Percentiles rank a stretch among this genome's conserved stretches.
Conservation (phyloP, 2,113 vertebrate genomes). For the Ictalurus punctatus region DNA sequence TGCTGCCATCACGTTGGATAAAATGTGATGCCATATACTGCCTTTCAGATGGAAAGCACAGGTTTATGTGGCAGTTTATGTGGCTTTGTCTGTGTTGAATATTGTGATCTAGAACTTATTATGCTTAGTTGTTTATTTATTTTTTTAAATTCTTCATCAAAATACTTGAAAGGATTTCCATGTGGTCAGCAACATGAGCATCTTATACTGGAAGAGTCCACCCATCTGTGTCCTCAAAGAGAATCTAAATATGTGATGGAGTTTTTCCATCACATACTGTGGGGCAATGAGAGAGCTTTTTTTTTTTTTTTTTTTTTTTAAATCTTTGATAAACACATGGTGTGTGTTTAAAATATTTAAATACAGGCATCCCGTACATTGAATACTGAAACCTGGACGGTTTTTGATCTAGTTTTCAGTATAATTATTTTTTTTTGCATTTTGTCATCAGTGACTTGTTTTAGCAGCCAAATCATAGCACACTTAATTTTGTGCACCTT, state of each 20-base stretch:
- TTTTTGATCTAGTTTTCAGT: neutral
- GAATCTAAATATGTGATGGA: neutral
- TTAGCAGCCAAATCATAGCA: neutral
- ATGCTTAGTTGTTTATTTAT: neutral
- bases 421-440: neutral
- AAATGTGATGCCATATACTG: neutral
- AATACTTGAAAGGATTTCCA: neutral
- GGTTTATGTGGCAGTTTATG: neutral
- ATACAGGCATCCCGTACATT: neutral
- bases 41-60: neutral
- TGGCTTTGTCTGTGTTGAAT: neutral
- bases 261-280: neutral
- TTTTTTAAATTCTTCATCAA: neutral
- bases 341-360: neutral
- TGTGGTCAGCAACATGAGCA: neutral
- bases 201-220: neutral
- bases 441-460: neutral
- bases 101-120: neutral
- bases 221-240: neutral
- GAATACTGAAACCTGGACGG: slow-evolving; percentile 7
- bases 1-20: neutral
- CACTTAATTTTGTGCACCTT: slow-evolving; percentile 8
- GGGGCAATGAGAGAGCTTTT: neutral
- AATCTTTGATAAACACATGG: neutral
- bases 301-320: too few relatives aligned